Base-by-base conservation (phyloP, 1,140 invertebrate species). In the Bacillus rossius region DNA sequence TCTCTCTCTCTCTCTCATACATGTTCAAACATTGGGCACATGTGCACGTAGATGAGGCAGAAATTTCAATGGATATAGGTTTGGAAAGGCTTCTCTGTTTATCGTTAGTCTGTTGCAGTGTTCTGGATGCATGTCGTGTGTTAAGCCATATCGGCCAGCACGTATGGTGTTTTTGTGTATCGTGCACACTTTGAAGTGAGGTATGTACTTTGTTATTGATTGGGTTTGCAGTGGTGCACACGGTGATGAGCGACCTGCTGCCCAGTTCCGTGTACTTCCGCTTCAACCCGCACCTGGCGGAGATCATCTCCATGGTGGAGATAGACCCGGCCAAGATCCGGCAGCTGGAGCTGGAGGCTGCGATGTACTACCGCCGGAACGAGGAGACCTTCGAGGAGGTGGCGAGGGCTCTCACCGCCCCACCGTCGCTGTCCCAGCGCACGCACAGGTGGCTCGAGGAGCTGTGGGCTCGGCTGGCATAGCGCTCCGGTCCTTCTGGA, bases 231-330 rank as follows among this genome's bases (percentile, higher is more conserved):
- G 87, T 81, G 64, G 86, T 92, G 8, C 93, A 96, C 70, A 84
- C 83, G 40, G 85, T 88, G 43, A 69, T 96, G 54, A 87, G 86
- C 64, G 92, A 96, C 72, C 72, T 96, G 41, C 73, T 97, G 14
- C 87, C 89, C 14, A 79, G 83, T 1, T 77, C 84, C 19, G 80
- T 82, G 17, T 98, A 98, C 72, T 96, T 84, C 68, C 81, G 94
- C 8, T 89, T 97, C 70, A 96, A 96, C 75, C 94, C 94, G 0
- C 92, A 93, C 65, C 75, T 96, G 34, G 87, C 85, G 47, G 87
- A 93, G 69, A 84, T 89, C 68, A 77, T 92, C 20, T 77, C 81
- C 2, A 85, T 98, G 77, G 90, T 92, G 67, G 94, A 96, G 74
- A 90, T 87, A 38, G 75, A 87, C 61, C 80, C 84, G 3, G 83